Base-by-base conservation (phyloP, 2,113 vertebrate species). In the Chionomys nivalis region DNA sequence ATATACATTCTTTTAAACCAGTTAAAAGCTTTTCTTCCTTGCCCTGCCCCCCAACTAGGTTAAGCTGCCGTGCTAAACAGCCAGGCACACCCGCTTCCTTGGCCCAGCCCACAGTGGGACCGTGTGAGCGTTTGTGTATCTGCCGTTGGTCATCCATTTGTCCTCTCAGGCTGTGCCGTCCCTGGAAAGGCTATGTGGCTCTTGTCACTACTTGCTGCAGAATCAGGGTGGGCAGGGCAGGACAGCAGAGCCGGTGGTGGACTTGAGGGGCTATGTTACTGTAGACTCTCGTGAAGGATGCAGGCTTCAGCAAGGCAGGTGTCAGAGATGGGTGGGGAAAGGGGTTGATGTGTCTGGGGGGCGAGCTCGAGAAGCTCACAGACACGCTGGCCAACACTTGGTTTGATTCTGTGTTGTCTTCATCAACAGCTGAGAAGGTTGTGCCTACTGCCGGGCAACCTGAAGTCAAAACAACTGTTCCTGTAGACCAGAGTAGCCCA, bases 401-500 rank as follows among this genome's bases (percentile, higher is more conserved):
- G 75, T 47, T 23, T 31, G 33, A 12, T 76, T 61, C 70, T 92
- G 36, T 95, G 61, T 87, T 95, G 36, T 95, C 87, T 97, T 92
- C 88, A 19, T 55, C 23, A 90, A 0, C 63, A 82, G 44, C 0
- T 23, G 0, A 0, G 52, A 0, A 4, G 23, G 0, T 1, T 17
- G 31, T 0, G 0, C 0, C 2, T n/a, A 0, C 3, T 28, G 7
- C 42, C 36, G 55, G 0, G 5, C 17, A 19, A 19, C 17, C 17
- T 58, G 55, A 58, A 58, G 0, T 0, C 36, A 31, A 10, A 12
- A 0, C 3, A 36, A 7, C 2, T 36, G 14, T 16, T 36, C 1
- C 31, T 12, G 0, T 0, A 6, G 0, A 0, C 31, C 1, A 3
- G 7, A 2, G 0, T 55, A 2, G 0, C 3, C 1, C 3, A 31